Evolutionary conservation across 2,113 vertebrate species (phyloP).

Genomic region (Arenaria interpres): DNA sequence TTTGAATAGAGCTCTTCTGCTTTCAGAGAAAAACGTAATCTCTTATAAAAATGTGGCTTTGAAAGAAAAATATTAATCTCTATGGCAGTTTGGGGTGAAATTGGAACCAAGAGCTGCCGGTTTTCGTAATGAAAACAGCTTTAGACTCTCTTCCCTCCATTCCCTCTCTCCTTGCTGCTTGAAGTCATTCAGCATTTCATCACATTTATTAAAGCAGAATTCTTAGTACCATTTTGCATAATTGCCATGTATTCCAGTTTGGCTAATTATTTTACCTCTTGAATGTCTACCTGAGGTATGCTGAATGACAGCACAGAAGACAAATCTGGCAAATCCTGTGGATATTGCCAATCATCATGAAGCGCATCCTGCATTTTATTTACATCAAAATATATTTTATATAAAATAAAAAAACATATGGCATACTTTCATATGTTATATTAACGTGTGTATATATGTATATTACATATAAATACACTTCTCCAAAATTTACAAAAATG

Average conservation of each 20-base stretch:
- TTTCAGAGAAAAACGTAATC: conserved; percentile 22
- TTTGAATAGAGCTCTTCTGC: conserved; percentile 36
- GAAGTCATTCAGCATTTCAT: neutral
- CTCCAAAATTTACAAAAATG: neutral
- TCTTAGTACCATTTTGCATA: neutral
- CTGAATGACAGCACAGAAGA: neutral
- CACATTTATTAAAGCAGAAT: neutral
- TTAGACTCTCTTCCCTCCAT: neutral
- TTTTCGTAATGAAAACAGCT: conserved; percentile 24
- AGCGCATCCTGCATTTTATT: neutral
- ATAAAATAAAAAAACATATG: neutral
- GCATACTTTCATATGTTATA: neutral
- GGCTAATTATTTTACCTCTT: neutral
- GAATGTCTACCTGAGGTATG: neutral
- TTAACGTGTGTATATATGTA: neutral
- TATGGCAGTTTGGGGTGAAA: neutral
- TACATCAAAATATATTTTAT: neutral
- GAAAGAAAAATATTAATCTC: conserved; percentile 46
- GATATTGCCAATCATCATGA: neutral
- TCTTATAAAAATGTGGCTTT: conserved; percentile 31
- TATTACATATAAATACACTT: neutral
- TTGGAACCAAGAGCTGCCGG: neutral
- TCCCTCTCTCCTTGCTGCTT: neutral
- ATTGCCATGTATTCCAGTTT: neutral
- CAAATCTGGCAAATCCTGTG: neutral